These are phyloP conservation scores for Hephaestus fuliginosus DNA, from an alignment of 2,797 vertebrate species.

Conservation along the genomic window DNA sequence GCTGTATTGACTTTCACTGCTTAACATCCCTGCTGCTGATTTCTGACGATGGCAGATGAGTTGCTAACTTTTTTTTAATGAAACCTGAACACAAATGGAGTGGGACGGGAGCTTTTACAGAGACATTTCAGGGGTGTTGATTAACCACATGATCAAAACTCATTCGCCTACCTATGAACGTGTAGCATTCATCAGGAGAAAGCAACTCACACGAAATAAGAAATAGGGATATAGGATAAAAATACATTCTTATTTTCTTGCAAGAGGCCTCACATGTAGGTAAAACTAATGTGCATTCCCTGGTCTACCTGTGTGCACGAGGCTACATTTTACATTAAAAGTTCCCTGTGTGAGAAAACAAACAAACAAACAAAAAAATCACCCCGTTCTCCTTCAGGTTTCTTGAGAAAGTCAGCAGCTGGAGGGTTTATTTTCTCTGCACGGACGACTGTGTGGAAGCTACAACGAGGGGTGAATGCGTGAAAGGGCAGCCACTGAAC, in stretches of 20 bases:
- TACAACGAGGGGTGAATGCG: not conserved
- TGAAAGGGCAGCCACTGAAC: slow-evolving; percentile 26
- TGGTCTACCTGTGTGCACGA: slow-evolving; percentile 31
- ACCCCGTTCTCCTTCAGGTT: slow-evolving; percentile 3
- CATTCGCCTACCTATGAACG: not conserved
- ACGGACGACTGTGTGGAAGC: not conserved
- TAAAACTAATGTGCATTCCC: slow-evolving; percentile 33
- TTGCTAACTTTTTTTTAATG: not conserved
- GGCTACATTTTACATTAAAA: slow-evolving; percentile 40
- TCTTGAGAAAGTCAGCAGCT: slow-evolving; percentile 26
- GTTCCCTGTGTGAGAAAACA: slow-evolving; percentile 12
- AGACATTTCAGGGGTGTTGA: not conserved
- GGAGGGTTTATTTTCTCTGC: slow-evolving; percentile 20
- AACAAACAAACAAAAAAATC: not conserved
- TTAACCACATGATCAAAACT: not conserved
- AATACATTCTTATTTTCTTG: slow-evolving; percentile 28
- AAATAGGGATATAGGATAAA: not conserved
- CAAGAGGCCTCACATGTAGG: slow-evolving; percentile 18
- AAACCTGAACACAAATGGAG: not conserved
- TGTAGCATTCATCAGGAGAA: not conserved
- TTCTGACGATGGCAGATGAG: not conserved
- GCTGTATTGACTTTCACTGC: not conserved
- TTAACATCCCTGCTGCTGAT: not conserved
- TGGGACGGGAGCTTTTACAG: not conserved
- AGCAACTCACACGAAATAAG: not conserved